Evolutionary conservation across 2,888 invertebrate genomes (phyloP), one percentile per base, ranked within the genome.

Genomic region (Aquatica leii): DNA sequence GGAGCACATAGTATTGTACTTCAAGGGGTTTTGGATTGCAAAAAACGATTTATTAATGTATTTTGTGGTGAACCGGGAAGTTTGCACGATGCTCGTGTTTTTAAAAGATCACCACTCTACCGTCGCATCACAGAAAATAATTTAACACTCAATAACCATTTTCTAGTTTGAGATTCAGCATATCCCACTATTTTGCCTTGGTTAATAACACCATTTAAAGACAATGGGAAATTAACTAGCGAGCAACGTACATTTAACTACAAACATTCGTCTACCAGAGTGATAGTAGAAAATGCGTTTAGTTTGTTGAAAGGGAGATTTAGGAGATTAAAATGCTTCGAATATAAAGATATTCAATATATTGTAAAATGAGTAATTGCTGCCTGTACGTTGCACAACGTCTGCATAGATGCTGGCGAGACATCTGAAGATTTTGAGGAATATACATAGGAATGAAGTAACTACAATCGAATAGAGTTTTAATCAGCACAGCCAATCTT

Each of bases 21-120:
- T 2, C 64, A 64, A 59, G 66, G 50, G 14, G 55, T 64, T 3
- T 59, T 62, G 24, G 50, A 54, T 35, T 21, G 12, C 46, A 51
- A 50, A 55, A 59, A 46, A 40, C 48, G 50, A 51, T 40, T 40
- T 40, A 40, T 40, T 6, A 40, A 40, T 40, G 40, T 58, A 59
- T 63, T 53, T 40, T 58, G 53, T 48, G 54, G 59, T 34, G 63
- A 63, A 34, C 52, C 58, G 24, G 62, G 62, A 49, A 57, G 50
- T 8, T 31, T 68, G 34, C 65, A 69, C 31, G 68, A 71, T 67
- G 67, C 66, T 18, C 65, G 69, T 49, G 65, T 73, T 41, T 67
- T 73, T 50, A 59, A 59, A 62, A 66, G 68, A 51, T 72, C 69
- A n/a, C 41, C 62, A 40, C 49, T 71, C 14, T 62, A 59, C 48